Evolutionary conservation across 64 coral and sea anemone species (phyloP).

Genomic region (Actinia equina): DNA sequence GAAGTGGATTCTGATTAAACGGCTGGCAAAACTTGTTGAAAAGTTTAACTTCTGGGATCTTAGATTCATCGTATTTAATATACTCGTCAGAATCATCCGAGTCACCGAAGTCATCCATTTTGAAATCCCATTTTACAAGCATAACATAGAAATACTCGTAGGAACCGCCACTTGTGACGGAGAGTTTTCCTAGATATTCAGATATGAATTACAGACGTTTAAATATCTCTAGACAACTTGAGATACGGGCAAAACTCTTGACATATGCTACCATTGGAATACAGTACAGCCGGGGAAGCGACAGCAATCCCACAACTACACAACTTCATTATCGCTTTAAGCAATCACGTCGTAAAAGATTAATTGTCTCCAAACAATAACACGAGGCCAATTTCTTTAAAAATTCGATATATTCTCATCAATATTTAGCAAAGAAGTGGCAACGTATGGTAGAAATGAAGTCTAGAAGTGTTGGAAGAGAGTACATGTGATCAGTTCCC

Average conservation of each 20-base stretch:
- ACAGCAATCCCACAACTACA: neutral
- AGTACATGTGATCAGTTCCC: neutral
- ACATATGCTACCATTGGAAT: neutral
- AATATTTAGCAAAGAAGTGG: neutral
- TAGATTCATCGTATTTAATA: slow-evolving; percentile 16
- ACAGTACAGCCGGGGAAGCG: neutral
- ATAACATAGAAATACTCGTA: neutral
- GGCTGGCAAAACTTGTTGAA: slow-evolving; percentile 50
- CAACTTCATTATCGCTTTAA: slow-evolving; percentile 4
- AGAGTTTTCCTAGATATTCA: neutral
- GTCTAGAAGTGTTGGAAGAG: neutral
- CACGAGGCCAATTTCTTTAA: neutral
- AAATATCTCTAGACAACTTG: neutral
- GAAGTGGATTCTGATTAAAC: slow-evolving; percentile 22
- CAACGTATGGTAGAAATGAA: neutral
- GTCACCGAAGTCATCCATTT: neutral
- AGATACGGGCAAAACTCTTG: neutral
- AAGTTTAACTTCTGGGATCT: slow-evolving; percentile 59
- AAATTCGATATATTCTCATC: neutral
- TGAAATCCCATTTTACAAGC: neutral
- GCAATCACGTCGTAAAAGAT: slow-evolving; percentile 11
- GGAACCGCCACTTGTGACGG: neutral
- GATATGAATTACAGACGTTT: neutral
- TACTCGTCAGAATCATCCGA: neutral
- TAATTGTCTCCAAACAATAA: neutral